phyloP scores from a whole-genome alignment of 1,140 invertebrate species.

The Dufourea novaeangliae region DNA sequence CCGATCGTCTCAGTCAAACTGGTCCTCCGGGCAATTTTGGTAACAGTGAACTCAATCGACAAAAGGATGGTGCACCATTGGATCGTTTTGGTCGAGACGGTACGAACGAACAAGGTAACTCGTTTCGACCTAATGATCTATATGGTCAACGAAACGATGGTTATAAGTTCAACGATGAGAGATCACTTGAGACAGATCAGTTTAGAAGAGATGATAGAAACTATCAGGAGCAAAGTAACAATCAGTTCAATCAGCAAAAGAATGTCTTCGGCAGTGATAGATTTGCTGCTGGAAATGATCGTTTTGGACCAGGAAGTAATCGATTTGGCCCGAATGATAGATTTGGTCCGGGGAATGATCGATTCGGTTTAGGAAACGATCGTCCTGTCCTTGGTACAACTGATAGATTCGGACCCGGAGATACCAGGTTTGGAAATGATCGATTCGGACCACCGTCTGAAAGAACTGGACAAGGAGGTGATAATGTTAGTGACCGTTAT shows the following conservation, averaged over 20 bases:
- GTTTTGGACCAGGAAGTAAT: slow-evolving; percentile 52
- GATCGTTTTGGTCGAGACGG: slow-evolving; percentile 49
- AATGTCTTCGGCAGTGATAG: slow-evolving; percentile 36
- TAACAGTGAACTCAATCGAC: background rate
- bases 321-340: slow-evolving; percentile 64
- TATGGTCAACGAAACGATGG: slow-evolving; percentile 37
- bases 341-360: slow-evolving; percentile 43
- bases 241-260: slow-evolving; percentile 57
- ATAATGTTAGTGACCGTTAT: slow-evolving; percentile 44
- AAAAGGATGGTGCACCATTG: background rate
- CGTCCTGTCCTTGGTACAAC: slow-evolving; percentile 56
- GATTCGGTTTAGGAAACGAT: slow-evolving; percentile 51
- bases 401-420: slow-evolving; percentile 44
- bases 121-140: slow-evolving; percentile 57
- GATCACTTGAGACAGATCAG: slow-evolving; percentile 19
- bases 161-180: slow-evolving; percentile 43
- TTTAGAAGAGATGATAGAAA: slow-evolving; percentile 50
- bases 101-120: slow-evolving; percentile 47
- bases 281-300: slow-evolving; percentile 39
- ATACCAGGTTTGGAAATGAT: slow-evolving; percentile 46
- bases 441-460: slow-evolving; percentile 36
- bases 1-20: slow-evolving; percentile 39
- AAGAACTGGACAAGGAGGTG: slow-evolving; percentile 42
- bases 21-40: slow-evolving; percentile 16
- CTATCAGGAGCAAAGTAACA: slow-evolving; percentile 54